These are phyloP conservation scores for Felis chaus DNA, from an alignment of 2,113 vertebrate species.

Conservation along the genomic window DNA sequence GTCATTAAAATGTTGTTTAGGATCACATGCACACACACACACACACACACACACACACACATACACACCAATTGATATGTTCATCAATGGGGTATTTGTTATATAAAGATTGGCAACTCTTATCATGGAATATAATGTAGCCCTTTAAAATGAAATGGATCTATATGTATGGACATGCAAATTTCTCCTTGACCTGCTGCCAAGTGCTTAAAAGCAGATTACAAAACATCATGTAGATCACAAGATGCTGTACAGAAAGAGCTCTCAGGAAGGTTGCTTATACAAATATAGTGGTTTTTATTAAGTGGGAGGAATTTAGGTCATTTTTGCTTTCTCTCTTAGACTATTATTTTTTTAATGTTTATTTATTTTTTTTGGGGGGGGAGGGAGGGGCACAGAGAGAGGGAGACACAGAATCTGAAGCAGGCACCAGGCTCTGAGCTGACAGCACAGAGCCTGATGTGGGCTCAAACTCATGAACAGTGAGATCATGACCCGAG, in stretches of 20 bases:
- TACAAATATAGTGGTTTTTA: neutral
- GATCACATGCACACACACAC: neutral
- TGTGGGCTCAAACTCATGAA: too few species aligned
- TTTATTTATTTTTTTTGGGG: too few species aligned
- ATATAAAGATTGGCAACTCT: neutral
- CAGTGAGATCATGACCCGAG: too few species aligned
- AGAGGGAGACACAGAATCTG: too few species aligned
- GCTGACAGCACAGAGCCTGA: too few species aligned
- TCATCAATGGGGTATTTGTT: neutral
- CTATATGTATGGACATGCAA: neutral
- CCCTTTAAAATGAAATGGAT: neutral
- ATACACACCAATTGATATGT: neutral
- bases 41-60: neutral
- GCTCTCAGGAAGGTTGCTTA: neutral
- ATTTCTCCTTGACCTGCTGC: neutral
- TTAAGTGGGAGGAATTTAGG: neutral
- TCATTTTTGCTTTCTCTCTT: neutral
- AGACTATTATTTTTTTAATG: neutral
- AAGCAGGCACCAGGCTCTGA: too few species aligned
- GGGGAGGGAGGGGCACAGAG: too few species aligned
- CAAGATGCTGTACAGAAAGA: neutral
- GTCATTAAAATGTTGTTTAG: neutral
- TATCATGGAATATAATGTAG: neutral
- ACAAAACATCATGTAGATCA: neutral
- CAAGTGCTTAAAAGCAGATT: neutral